Base-by-base conservation (phyloP, 2,888 invertebrate genomes). In the Apodemia mormo region DNA sequence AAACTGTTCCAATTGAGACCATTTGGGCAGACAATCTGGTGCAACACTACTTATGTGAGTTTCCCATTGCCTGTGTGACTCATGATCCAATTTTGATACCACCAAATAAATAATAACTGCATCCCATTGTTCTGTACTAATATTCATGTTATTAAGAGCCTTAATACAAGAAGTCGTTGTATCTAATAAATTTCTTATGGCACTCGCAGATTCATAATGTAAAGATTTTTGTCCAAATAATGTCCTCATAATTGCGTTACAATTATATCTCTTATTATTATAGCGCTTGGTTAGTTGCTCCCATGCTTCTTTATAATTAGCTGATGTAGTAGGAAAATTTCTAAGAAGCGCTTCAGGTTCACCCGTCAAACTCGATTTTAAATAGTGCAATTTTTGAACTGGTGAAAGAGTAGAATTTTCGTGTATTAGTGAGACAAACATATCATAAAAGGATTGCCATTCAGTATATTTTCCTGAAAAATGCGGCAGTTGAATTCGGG, bases 371-470 rank as follows among this genome's bases (percentile, higher is more conserved):
- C 65, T 75, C 7, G 70, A 65, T 54, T 78, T 79, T 52, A 79
- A 64, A 58, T 79, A 78, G 14, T 76, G 76, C 7, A 77, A 43
- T 66, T 76, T 78, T 65, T 77, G 75, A 1, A 77, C 78, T 0
- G 68, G 9, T 9, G 71, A 68, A 6, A 76, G 30, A 12, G 2
- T 68, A 37, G 52, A 37, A 29, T 76, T 76, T 1, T 71, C 56
- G 22, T 76, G 73, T 7, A 76, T 75, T 52, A 75, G 14, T 22
- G 76, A 73, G 9, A 54, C 0, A 70, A 75, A 75, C 68, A 74
- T 71, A 69, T 76, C 77, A n/a, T 74, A 56, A 58, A 75, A 77
- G 0, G 73, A 72, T 54, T 72, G 73, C 76, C 76, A 77, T n/a
- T 77, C 75, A 2, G 70, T 69, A 65, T 76, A 78, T n/a, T 67